A percentile compares a stretch with the other conserved stretches of the same genome.
Conservation (phyloP, 2,797 vertebrate species). For the Sciurus carolinensis region DNA sequence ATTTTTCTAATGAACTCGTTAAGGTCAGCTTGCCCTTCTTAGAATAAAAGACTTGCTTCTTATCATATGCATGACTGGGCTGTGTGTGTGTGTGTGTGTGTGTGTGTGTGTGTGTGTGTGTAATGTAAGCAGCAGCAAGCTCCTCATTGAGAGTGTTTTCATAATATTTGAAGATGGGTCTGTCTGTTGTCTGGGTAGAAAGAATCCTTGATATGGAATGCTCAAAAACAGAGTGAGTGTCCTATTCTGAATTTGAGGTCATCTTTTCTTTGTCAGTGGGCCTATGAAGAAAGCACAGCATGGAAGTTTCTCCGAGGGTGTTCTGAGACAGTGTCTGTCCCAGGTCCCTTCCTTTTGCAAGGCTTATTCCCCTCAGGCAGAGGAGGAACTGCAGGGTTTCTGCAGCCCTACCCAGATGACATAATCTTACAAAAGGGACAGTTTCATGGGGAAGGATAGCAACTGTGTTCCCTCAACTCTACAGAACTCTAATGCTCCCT, state of each 20-base stretch:
- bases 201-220: neutral
- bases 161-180: constrained; percentile 9
- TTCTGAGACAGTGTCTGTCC: neutral
- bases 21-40: constrained; percentile 47
- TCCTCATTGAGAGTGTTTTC: neutral
- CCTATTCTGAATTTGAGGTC: neutral
- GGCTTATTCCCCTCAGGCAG: neutral
- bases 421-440: neutral
- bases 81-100: neutral
- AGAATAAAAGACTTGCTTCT: neutral
- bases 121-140: neutral
- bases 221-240: neutral
- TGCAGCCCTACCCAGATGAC: neutral
- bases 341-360: neutral
- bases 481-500: neutral
- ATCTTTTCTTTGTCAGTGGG: neutral
- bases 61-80: neutral
- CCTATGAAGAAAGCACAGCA: neutral
- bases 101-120: neutral
- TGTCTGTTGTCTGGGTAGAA: neutral
- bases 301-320: neutral
- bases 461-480: neutral
- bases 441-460: neutral
- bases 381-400: neutral
- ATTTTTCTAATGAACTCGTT: constrained; percentile 39